Conservation (phyloP, 2,797 vertebrate species). For the Poecilia wingei region DNA sequence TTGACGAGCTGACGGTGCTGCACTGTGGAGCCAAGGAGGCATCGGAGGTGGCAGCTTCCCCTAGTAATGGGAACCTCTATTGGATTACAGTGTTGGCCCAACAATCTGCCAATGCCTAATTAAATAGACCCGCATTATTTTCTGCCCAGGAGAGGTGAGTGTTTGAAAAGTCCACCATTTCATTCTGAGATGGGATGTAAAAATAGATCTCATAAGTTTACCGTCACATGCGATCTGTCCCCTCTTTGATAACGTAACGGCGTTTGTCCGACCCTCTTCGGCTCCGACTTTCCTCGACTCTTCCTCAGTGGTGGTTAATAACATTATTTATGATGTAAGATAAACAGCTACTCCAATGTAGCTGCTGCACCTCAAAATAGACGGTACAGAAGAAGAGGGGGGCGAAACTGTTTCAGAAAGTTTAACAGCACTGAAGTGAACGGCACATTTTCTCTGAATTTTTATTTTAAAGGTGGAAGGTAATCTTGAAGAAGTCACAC, state of each 20-base stretch:
- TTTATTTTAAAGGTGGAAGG: slow-evolving; percentile 35
- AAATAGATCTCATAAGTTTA: slow-evolving; percentile 76
- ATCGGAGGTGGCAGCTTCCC: slow-evolving; percentile 74
- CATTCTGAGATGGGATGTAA: slow-evolving; percentile 81
- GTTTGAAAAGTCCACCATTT: slow-evolving; percentile 78
- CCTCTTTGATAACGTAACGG: slow-evolving; percentile 45
- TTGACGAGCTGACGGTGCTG: slow-evolving; percentile 73
- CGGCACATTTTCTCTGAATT: slow-evolving; percentile 23
- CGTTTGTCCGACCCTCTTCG: slow-evolving; percentile 28
- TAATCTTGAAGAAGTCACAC: slow-evolving; percentile 52
- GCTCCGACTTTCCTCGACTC: slow-evolving; percentile 45
- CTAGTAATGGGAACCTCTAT: slow-evolving; percentile 72
- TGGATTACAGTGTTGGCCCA: slow-evolving; percentile 82
- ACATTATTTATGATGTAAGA: slow-evolving; percentile 23
- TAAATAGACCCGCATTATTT: slow-evolving; percentile 82
- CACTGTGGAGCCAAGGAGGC: slow-evolving; percentile 70
- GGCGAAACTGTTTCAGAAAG: neutral
- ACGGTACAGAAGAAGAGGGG: slow-evolving; percentile 3
- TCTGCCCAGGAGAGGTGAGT: slow-evolving; percentile 61
- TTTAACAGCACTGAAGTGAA: slow-evolving; percentile 36
- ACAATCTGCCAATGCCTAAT: slow-evolving; percentile 83
- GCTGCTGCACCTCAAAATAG: slow-evolving; percentile 25
- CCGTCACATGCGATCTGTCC: slow-evolving; percentile 44
- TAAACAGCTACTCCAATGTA: slow-evolving; percentile 26
- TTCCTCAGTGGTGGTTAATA: slow-evolving; percentile 34